Evolutionary conservation across 2,113 vertebrate species (phyloP).

Genomic region (Hippocampus abdominalis): DNA sequence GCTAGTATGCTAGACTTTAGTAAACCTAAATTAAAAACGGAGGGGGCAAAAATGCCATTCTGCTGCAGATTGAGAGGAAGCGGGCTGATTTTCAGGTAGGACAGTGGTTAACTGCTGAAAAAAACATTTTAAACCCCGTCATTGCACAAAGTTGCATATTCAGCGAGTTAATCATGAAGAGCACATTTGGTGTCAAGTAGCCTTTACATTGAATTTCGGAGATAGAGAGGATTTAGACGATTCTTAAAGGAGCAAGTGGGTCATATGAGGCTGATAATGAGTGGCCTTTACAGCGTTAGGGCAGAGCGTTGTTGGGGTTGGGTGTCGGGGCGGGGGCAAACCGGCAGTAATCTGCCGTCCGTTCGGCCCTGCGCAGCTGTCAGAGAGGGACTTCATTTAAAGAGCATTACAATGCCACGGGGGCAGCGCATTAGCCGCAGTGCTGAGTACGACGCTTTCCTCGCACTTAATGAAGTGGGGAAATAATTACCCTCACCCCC

Average conservation of each 20-base stretch:
- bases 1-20: too few species aligned
- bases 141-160: slow-evolving; percentile 26
- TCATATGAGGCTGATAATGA: slow-evolving; percentile 63
- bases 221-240: slow-evolving; percentile 42
- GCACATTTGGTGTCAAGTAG: slow-evolving; percentile 41
- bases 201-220: slow-evolving; percentile 55
- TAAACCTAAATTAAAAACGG: too few species aligned
- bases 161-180: slow-evolving; percentile 37
- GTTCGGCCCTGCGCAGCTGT: slow-evolving; percentile 60
- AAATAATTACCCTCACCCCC: slow-evolving; percentile 74
- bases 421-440: slow-evolving; percentile 72
- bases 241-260: slow-evolving; percentile 39
- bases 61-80: too few species aligned
- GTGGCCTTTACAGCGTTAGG: slow-evolving; percentile 48
- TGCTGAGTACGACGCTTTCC: slow-evolving; percentile 75
- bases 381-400: slow-evolving; percentile 70
- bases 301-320: slow-evolving; percentile 43
- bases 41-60: too few species aligned
- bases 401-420: slow-evolving; percentile 73
- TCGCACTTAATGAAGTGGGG: slow-evolving; percentile 77
- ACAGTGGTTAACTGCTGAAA: slow-evolving; percentile 14
- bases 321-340: slow-evolving; percentile 53
- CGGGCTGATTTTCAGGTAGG: too few species aligned
- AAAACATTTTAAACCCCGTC: slow-evolving; percentile 10
- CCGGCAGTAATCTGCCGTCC: slow-evolving; percentile 68